Evolutionary conservation across 2,888 invertebrate species (phyloP).

Genomic region (Dromius quadrimaculatus): DNA sequence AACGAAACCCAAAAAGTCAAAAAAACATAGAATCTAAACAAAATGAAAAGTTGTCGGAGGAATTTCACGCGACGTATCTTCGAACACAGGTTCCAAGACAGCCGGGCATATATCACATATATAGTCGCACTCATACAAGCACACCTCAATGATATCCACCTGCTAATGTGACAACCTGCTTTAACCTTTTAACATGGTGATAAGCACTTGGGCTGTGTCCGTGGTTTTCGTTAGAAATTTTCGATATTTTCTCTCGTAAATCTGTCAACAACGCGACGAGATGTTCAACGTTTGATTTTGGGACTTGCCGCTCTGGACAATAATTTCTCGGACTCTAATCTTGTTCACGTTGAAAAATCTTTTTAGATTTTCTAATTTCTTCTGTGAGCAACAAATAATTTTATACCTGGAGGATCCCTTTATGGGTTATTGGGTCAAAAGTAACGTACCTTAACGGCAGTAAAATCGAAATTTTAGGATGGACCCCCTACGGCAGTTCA

Average conservation of each 20-base stretch:
- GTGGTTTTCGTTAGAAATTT: conserved; percentile 46
- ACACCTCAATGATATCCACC: conserved; percentile 46
- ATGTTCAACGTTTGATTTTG: conserved; percentile 46
- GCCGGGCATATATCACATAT: conserved; percentile 46
- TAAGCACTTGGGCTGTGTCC: conserved; percentile 22
- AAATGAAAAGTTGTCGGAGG: conserved; percentile 47
- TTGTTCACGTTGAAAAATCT: background rate
- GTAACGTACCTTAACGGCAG: conserved; percentile 56
- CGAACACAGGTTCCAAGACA: conserved; percentile 44
- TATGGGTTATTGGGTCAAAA: conserved; percentile 62
- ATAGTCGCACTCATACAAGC: conserved; percentile 21
- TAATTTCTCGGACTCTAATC: too few species aligned
- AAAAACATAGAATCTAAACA: conserved; percentile 40
- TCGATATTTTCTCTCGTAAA: conserved; percentile 51
- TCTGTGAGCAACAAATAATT: too few species aligned
- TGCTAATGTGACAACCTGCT: conserved; percentile 51
- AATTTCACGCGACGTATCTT: conserved; percentile 49
- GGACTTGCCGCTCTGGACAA: conserved; percentile 32
- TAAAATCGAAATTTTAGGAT: conserved; percentile 52
- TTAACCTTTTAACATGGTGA: conserved; percentile 45
- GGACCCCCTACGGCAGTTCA: conserved; percentile 54
- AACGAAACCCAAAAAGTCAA: conserved; percentile 29
- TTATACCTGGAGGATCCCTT: conserved; percentile 57
- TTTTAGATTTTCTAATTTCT: too few species aligned
- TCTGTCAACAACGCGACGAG: conserved; percentile 38